Conservation (phyloP, 2,797 vertebrate genomes). For the Sebastes baramenuke region DNA sequence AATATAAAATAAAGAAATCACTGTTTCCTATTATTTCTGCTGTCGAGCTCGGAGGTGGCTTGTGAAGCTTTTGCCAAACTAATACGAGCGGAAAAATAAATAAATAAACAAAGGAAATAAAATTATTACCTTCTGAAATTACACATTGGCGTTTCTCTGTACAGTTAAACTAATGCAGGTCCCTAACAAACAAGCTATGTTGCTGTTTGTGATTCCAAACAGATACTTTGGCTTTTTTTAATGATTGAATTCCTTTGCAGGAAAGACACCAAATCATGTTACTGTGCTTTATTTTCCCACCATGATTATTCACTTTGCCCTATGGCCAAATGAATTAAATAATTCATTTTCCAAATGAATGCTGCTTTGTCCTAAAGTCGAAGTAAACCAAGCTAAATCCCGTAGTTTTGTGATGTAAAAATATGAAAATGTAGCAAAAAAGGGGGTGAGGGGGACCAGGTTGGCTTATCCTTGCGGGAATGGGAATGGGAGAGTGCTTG, state of each 20-base stretch:
- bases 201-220: slow-evolving; percentile 29
- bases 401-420: slow-evolving; percentile 72
- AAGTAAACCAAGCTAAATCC: slow-evolving; percentile 40
- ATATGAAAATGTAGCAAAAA: slow-evolving; percentile 53
- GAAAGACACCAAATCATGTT: slow-evolving; percentile 35
- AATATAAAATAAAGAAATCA: slow-evolving; percentile 47
- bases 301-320: slow-evolving; percentile 10
- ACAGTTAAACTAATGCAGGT: slow-evolving; percentile 7
- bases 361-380: slow-evolving; percentile 9
- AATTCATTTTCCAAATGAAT: slow-evolving; percentile 32
- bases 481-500: slow-evolving; percentile 50
- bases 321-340: slow-evolving; percentile 23
- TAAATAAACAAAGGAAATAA: slow-evolving; percentile 33
- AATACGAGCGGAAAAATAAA: slow-evolving; percentile 42
- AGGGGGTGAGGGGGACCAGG: background rate
- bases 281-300: slow-evolving; percentile 21
- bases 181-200: background rate
- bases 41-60: slow-evolving; percentile 27
- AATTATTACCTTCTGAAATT: slow-evolving; percentile 41
- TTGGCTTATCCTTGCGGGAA: slow-evolving; percentile 60
- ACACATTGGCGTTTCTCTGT: slow-evolving; percentile 16
- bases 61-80: slow-evolving; percentile 29
- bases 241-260: slow-evolving; percentile 17
- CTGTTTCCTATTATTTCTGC: slow-evolving; percentile 51
- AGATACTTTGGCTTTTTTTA: slow-evolving; percentile 29